A percentile compares a stretch with the other conserved stretches of the same genome.
phyloP scores from a whole-genome alignment of 2,797 vertebrate genomes.

The Ciconia nigra region DNA sequence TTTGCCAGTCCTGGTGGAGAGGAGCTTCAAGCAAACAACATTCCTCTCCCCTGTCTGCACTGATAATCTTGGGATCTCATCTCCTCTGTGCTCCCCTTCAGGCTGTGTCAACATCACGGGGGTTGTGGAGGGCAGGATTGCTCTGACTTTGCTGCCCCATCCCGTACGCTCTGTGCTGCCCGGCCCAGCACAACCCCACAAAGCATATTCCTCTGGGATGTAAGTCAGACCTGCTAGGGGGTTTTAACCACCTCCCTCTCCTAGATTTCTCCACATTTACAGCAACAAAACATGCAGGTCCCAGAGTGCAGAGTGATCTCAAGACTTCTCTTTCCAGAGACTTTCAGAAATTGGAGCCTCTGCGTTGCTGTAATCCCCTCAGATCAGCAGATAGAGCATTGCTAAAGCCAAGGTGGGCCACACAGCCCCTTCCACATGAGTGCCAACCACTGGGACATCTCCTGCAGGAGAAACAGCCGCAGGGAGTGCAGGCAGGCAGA shows the following conservation, averaged over 20 bases:
- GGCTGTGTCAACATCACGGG: background rate
- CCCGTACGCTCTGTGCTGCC: background rate
- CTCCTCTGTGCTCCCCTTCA: background rate
- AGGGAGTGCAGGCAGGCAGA: background rate
- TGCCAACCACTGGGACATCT: background rate
- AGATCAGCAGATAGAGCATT: background rate
- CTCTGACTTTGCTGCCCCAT: background rate
- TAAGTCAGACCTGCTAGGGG: background rate
- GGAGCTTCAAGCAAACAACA: constrained; percentile 49
- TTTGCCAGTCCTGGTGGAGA: constrained; percentile 25
- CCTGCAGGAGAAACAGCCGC: background rate
- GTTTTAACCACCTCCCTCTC: background rate
- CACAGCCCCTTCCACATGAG: background rate
- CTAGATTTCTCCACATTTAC: background rate
- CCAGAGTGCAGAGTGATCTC: background rate
- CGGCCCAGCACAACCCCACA: background rate
- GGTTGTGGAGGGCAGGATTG: background rate
- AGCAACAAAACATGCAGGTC: background rate
- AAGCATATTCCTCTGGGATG: background rate
- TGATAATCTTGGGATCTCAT: constrained; percentile 30
- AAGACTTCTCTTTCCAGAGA: background rate
- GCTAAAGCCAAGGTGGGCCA: background rate
- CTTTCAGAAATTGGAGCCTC: background rate
- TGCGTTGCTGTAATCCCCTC: background rate
- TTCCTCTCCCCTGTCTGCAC: constrained; percentile 21